Base-by-base conservation (phyloP, 2,888 invertebrate genomes). In the Bruchidius siliquastri region DNA sequence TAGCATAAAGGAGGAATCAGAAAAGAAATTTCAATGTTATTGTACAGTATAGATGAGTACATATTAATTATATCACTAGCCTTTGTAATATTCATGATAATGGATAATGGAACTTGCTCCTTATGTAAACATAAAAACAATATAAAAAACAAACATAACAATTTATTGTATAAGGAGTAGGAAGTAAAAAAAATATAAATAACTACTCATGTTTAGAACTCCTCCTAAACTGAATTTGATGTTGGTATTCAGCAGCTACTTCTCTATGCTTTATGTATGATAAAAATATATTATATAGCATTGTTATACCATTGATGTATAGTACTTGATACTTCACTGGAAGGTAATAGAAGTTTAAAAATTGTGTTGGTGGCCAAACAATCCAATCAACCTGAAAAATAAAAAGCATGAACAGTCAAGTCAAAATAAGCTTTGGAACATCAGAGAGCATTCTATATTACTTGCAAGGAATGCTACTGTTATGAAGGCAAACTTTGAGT, bases 331-430 rank as follows among this genome's bases (percentile, higher is more conserved):
- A 96, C 78, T 91, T 90, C 21, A 93, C 89, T 30, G 95, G 93
- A 76, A 98, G 85, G 82, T 91, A 94, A 79, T 93, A 92, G 86
- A 98, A 98, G 87, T 98, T 98, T 20, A 97, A 84, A 81, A 93
- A 93, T 85, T 98, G 98, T 0, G 94, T 90, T 69, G 96, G 96
- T 2, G 97, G 97, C 97, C 97, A 98, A 74, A 95, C 90, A 74
- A 91, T 86, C 90, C 96, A 96, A 84, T 98, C 98, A 80, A 94
- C 91, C 93, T 96, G 88, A 81, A 90, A 89, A 81, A 74, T 22
- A 72, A 67, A 74, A 71, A 26, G 26, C 8, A n/a, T 26, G 3
- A 26, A 26, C 26, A 26, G 8, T 8, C n/a, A n/a, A n/a, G n/a
- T n/a, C n/a, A n/a, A n/a, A n/a, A n/a, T n/a, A n/a, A n/a, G n/a